A percentile compares a stretch with the other conserved stretches of the same genome.
Evolutionary conservation across 1,140 invertebrate genomes (phyloP).

Genomic region (Diorhabda elongata): DNA sequence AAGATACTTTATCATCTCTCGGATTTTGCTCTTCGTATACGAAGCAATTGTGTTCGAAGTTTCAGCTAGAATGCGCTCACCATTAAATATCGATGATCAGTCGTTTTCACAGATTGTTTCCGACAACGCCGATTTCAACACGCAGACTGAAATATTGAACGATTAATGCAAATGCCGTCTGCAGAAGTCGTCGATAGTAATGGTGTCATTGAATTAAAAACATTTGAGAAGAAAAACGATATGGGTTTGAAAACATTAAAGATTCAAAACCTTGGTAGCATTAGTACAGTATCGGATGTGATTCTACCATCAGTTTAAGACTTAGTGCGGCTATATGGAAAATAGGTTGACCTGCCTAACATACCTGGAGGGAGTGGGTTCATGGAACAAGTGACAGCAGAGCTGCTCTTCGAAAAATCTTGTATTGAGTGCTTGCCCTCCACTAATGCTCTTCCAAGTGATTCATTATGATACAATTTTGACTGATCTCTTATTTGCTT

Average conservation of each 20-base stretch:
- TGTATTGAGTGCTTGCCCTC: conserved; percentile 27
- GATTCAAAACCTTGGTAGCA: conserved; percentile 14
- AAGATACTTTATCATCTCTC: conserved; percentile 30
- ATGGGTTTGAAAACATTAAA: conserved; percentile 13
- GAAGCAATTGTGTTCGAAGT: conserved; percentile 34
- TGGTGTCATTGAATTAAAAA: background rate
- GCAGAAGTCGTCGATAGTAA: background rate
- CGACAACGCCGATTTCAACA: conserved; percentile 44
- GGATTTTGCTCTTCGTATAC: conserved; percentile 38
- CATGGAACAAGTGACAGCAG: conserved; percentile 28
- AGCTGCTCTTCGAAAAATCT: conserved; percentile 19
- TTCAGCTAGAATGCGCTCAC: conserved; percentile 31
- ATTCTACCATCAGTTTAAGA: conserved; percentile 4
- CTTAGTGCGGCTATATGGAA: conserved; percentile 26
- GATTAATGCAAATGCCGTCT: conserved; percentile 3
- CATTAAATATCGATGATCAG: conserved; percentile 17
- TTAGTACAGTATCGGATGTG: background rate
- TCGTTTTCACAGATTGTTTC: conserved; percentile 40
- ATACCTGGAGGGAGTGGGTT: conserved; percentile 34
- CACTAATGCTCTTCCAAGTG: conserved; percentile 31
- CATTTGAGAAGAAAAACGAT: background rate
- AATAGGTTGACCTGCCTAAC: conserved; percentile 19
- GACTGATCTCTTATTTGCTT: background rate
- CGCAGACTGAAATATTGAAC: conserved; percentile 24
- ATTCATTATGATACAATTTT: background rate